These are phyloP conservation scores for Campoplex capitator DNA, from an alignment of 2,888 invertebrate species.

Conservation along the genomic window DNA sequence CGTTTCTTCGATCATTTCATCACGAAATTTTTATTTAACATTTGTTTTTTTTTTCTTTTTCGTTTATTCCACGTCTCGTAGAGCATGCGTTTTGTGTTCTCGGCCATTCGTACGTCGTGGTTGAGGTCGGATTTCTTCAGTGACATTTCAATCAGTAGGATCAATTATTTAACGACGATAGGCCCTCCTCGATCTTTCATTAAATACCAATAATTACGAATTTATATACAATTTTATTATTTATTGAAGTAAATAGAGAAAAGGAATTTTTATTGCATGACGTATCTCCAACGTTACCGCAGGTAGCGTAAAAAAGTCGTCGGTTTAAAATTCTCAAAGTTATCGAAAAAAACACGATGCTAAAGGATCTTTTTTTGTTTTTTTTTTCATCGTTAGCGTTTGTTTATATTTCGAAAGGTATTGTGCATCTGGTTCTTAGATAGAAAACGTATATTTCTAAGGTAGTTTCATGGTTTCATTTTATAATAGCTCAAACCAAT, in stretches of 20 bases:
- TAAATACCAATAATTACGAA: background rate
- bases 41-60: background rate
- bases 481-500: background rate
- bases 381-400: constrained; percentile 68
- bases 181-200: background rate
- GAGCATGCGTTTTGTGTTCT: constrained; percentile 25
- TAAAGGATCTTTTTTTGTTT: constrained; percentile 13
- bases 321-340: constrained; percentile 44
- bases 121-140: constrained; percentile 26
- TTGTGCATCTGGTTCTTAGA: constrained; percentile 84
- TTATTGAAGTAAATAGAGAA: constrained; percentile 26
- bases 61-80: background rate
- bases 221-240: constrained; percentile 1
- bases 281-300: constrained; percentile 36
- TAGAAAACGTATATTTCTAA: constrained; percentile 67
- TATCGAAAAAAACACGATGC: constrained; percentile 18
- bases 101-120: constrained; percentile 7
- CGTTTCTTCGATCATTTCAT: background rate
- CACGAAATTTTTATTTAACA: background rate
- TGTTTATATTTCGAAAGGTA: constrained; percentile 74
- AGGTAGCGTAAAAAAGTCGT: constrained; percentile 34
- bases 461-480: constrained; percentile 5
- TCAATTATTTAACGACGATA: constrained; percentile 6
- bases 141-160: constrained; percentile 11
- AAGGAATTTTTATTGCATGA: constrained; percentile 55